Base-by-base conservation (phyloP, 2,888 invertebrate species). In the Zhuqinia jingwanae region DNA sequence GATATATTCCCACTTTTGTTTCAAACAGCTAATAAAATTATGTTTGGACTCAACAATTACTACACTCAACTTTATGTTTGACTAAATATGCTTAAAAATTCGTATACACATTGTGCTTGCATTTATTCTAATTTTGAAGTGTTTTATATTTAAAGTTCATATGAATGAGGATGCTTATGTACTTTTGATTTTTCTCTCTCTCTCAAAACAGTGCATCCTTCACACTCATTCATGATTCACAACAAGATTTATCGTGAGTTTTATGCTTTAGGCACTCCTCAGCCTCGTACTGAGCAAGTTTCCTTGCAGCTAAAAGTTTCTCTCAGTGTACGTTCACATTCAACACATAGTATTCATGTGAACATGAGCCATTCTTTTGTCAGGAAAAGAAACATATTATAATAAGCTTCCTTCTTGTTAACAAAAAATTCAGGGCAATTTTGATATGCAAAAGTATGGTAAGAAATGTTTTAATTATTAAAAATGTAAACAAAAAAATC, bases 151-250 rank as follows among this genome's bases (percentile, higher is more conserved):
- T 2, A 60, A 15, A 15, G 15, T 15, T 27, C 27, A 27, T n/a
- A n/a, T n/a, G n/a, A 27, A 47, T 15, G 11, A 15, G 47, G 47
- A 47, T 47, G 11, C 25, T 13, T 3, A 60, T 27, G 27, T 22
- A n/a, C 25, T 25, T 60, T 27, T 3, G 15, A 60, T 27, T 60
- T 60, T 27, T n/a, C n/a, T n/a, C n/a, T n/a, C n/a, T n/a, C n/a
- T n/a, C n/a, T 60, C 60, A 10, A 60, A 27, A 60, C 60, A 60
- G 27, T 60, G 60, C 27, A 13, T 27, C 15, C 60, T 60, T 60
- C 60, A 1, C 15, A 47, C 47, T 47, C 25, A 27, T 6, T 25
- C 60, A 60, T 53, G 6, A 50, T 50, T 50, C n/a, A 50, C 13
- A 6, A n/a, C 5, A 53, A 5, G n/a, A 53, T 2, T 60, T 27